These are phyloP conservation scores for Pelecanoides urinatrix DNA, from an alignment of 2,113 vertebrate species.

Conservation along the genomic window DNA sequence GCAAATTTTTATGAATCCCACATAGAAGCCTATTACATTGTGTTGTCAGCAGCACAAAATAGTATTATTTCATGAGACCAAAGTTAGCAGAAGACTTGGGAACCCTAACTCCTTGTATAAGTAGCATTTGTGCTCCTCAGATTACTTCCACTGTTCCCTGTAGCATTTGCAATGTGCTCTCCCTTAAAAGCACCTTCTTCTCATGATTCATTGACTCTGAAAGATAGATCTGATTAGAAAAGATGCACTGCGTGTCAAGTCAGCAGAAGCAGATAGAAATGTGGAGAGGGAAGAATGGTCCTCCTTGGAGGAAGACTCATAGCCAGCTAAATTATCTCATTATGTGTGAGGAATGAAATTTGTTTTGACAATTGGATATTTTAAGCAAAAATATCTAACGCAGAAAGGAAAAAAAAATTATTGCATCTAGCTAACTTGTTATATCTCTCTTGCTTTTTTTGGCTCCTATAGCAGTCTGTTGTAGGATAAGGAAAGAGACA, in stretches of 20 bases:
- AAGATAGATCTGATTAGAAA: not conserved
- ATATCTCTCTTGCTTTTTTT: not conserved
- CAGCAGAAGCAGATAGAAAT: not conserved
- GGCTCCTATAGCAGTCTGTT: not conserved
- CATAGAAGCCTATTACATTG: not conserved
- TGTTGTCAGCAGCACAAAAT: not conserved
- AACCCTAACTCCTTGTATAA: not conserved
- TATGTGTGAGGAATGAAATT: not conserved
- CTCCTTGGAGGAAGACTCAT: not conserved
- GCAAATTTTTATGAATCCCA: not conserved
- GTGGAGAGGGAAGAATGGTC: not conserved
- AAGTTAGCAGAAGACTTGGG: not conserved
- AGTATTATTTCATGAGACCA: not conserved
- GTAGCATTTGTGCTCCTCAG: not conserved
- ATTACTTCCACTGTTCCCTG: not conserved
- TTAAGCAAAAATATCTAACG: not conserved
- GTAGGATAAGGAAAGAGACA: not conserved
- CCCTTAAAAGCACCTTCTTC: not conserved
- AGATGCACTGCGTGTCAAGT: not conserved
- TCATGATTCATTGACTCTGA: not conserved
- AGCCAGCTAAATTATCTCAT: not conserved
- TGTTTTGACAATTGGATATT: not conserved
- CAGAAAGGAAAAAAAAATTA: not conserved
- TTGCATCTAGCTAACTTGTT: not conserved
- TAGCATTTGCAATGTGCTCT: not conserved